Percentiles rank a stretch among this genome's conserved stretches.
These are phyloP conservation scores for Acyrthosiphon pisum DNA, from an alignment of 1,140 invertebrate species.

Conservation along the genomic window DNA sequence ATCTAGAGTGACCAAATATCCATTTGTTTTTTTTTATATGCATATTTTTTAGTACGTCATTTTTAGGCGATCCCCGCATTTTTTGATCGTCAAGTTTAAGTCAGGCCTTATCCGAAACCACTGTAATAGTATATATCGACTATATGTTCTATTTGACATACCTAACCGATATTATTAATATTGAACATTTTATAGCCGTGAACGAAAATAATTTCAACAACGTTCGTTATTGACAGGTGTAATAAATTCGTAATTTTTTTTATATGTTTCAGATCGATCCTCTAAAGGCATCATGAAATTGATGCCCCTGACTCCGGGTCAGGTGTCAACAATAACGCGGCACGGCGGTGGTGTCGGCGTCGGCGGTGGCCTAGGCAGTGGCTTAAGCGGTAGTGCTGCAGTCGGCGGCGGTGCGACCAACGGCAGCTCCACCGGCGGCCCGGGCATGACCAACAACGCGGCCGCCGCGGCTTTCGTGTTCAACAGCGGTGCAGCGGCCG, in stretches of 20 bases:
- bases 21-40: not conserved
- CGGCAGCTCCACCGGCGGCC: not conserved
- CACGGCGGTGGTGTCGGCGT: not conserved
- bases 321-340: conserved; percentile 25
- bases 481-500: conserved; percentile 70
- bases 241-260: not conserved
- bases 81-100: not conserved
- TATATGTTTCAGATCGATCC: conserved; percentile 16
- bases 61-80: not conserved
- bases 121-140: not conserved
- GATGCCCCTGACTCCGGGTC: conserved; percentile 51
- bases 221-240: not conserved
- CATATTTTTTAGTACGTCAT: not conserved
- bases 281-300: conserved; percentile 49
- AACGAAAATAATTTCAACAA: not conserved
- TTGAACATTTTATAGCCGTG: not conserved
- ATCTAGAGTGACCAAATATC: not conserved
- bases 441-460: conserved; percentile 60
- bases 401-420: not conserved
- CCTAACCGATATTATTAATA: not conserved
- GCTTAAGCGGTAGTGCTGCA: not conserved
- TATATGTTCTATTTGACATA: not conserved
- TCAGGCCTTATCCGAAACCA: not conserved
- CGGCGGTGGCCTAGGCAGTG: not conserved
- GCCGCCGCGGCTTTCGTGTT: conserved; percentile 67